Base-by-base conservation (phyloP, 1,140 invertebrate genomes). In the Galendromus occidentalis region DNA sequence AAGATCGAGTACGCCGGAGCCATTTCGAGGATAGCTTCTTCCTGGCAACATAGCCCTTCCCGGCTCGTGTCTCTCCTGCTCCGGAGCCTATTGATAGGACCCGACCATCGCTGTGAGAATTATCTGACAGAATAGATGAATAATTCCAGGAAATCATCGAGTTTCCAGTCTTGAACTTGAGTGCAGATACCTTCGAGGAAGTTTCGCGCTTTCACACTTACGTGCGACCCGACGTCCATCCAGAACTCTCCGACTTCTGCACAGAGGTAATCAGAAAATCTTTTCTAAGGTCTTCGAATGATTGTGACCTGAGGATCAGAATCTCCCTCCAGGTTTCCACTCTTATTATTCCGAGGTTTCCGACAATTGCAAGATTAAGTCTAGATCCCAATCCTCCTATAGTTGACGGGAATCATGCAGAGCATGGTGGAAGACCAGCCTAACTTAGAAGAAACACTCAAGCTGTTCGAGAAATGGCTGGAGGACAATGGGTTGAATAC, bases 121-220 rank as follows among this genome's bases (percentile, higher is more conserved):
- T n/a, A n/a, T n/a, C n/a, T n/a, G n/a, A n/a, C n/a, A n/a, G n/a
- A n/a, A n/a, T n/a, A n/a, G n/a, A n/a, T n/a, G n/a, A n/a, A 39
- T 39, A 4, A 39, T 39, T 39, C 33, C n/a, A 69, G 77, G 83
- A 84, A 75, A 83, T 85, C 14, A 84, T 85, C 55, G 83, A 84
- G 73, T 81, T 84, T 70, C 83, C 83, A 1, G 82, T 82, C 51
- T 66, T 82, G 1, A 82, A 79, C 66, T 66, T 85, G 1, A 81
- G 81, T 68, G 75, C 77, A 0, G 70, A 71, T 44, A 79, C 78
- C 63, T 79, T 81, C 72, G 41, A 79, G 67, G 69, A 80, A 17
- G 78, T 80, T 66, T 74, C 79, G 41, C 68, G 68, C 20, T 85
- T 84, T 73, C 82, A 84, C 68, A 72, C 78, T 17, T 85, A 83